Conservation (phyloP, 2,113 vertebrate genomes). For the Pandion haliaetus region DNA sequence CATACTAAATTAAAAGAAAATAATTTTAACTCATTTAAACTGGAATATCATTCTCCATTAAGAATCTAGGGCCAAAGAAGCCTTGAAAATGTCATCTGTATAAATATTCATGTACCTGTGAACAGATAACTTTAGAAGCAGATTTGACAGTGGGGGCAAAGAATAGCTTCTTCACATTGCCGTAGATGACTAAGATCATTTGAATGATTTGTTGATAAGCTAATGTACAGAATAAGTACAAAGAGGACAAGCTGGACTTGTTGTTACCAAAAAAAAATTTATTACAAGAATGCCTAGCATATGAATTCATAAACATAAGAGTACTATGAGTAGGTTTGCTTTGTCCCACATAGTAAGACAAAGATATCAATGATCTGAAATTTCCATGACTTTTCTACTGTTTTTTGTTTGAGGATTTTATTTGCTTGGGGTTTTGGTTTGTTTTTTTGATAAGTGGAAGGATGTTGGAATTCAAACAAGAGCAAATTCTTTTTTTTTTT, state of each 20-base stretch:
- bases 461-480: not conserved
- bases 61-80: not conserved
- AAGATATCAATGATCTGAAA: not conserved
- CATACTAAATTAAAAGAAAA: not conserved
- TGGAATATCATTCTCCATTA: not conserved
- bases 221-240: conserved; percentile 16
- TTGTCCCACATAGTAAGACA: not conserved
- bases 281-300: not conserved
- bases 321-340: not conserved
- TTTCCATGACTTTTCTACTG: not conserved
- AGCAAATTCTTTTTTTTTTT: not conserved
- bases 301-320: conserved; percentile 13
- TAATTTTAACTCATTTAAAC: not conserved
- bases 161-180: not conserved
- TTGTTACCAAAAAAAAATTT: conserved; percentile 19
- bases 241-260: not conserved
- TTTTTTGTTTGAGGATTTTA: not conserved
- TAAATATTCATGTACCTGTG: conserved; percentile 20
- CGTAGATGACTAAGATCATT: conserved; percentile 8
- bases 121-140: conserved; percentile 38
- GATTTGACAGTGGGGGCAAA: conserved; percentile 31
- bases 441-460: not conserved
- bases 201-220: conserved; percentile 65
- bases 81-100: conserved; percentile 1
- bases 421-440: not conserved